Evolutionary conservation across 2,797 vertebrate genomes (phyloP), one percentile per base, ranked within the genome.

Genomic region (Tragopan temminckii): DNA sequence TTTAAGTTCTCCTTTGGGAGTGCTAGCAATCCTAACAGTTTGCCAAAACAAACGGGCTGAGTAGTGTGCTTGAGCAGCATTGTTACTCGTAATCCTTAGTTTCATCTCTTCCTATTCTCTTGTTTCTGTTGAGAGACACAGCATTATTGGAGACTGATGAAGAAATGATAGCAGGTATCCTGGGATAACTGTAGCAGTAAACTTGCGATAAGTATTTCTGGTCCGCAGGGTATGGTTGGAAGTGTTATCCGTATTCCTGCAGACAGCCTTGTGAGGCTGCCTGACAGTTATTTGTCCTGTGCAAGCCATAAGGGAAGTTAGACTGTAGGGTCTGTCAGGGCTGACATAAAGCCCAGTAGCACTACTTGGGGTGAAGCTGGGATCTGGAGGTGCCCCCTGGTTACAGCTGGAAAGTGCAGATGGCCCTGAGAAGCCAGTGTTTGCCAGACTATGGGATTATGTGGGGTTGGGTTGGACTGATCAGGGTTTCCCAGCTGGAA

Each of bases 1-100:
- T 68, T 79, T 81, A 89, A 87, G 74, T 40, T 92, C 55, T 95
- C 94, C 90, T 80, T 0, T 29, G 88, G 62, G 90, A 92, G 87
- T 43, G 31, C 11, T 68, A 68, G 62, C 6, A 27, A 18, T 87
- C 78, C 9, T 72, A 62, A 59, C 72, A 27, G 74, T 59, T 35
- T 78, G 50, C 40, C 21, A 57, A 97, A 93, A 91, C 76, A 94
- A 80, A 69, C 6, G 24, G 52, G 36, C 76, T 14, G 35, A 64
- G 25, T 7, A n/a, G 21, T 55, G 45, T 77, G 36, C 53, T 87
- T 7, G 25, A 84, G 45, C 46, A 3, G 85, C 46, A 2, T 68
- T 85, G 75, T 72, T 83, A 50, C 29, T 88, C 31, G 1, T 1
- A 7, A 48, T 38, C 53, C 64, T 90, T 50, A 50, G 43, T 38